These are phyloP conservation scores for Lysiphlebus fabarum DNA, from an alignment of 1,140 invertebrate genomes.

Conservation along the genomic window DNA sequence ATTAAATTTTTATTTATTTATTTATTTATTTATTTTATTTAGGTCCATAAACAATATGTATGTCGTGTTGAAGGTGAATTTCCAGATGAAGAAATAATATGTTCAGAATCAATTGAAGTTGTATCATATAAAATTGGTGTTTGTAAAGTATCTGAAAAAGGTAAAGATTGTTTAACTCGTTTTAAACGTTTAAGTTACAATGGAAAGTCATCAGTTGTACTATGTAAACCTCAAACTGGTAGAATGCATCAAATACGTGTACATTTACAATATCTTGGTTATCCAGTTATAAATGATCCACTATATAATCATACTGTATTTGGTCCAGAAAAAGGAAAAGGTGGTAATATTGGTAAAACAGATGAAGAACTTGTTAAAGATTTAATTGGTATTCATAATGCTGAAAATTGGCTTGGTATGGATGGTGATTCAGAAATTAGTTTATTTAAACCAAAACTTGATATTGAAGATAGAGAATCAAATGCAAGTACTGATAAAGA, in stretches of 20 bases:
- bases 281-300: slow-evolving; percentile 95
- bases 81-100: slow-evolving; percentile 80
- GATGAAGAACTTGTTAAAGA: slow-evolving; percentile 88
- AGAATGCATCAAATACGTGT: slow-evolving; percentile 98
- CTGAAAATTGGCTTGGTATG: slow-evolving; percentile 90
- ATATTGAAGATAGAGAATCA: slow-evolving; percentile 60
- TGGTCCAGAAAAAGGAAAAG: slow-evolving; percentile 87
- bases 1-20: too few relatives aligned
- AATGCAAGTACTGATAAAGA: slow-evolving; percentile 43
- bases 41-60: slow-evolving; percentile 95
- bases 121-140: slow-evolving; percentile 95
- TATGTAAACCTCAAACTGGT: slow-evolving; percentile 90
- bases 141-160: slow-evolving; percentile 84
- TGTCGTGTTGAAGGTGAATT: slow-evolving; percentile 95
- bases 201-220: slow-evolving; percentile 84
- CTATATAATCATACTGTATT: slow-evolving; percentile 92
- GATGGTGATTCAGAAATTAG: slow-evolving; percentile 81
- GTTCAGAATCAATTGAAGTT: slow-evolving; percentile 87
- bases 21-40: slow-evolving; percentile 30
- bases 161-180: slow-evolving; percentile 85
- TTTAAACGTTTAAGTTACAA: slow-evolving; percentile 88
- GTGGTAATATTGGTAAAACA: slow-evolving; percentile 85
- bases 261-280: slow-evolving; percentile 96
- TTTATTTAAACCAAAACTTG: slow-evolving; percentile 70
- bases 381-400: slow-evolving; percentile 87